phyloP scores from a whole-genome alignment of 1,140 invertebrate species.

The Drosophila repleta region DNA sequence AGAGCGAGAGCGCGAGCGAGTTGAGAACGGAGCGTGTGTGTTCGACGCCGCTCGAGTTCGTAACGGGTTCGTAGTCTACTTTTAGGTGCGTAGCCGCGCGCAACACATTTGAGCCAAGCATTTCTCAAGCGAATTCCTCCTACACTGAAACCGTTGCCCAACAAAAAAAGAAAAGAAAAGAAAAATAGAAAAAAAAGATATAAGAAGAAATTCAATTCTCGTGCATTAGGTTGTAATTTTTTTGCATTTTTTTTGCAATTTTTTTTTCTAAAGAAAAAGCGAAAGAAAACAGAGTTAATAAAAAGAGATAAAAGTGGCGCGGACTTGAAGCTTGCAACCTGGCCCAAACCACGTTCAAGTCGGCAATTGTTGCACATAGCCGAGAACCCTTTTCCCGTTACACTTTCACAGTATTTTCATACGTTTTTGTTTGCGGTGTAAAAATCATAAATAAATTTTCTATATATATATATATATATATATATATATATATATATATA shows the following conservation, averaged over 20 bases:
- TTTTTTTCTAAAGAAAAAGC: neutral
- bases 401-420: neutral
- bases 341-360: conserved; percentile 18
- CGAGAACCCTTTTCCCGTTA: conserved; percentile 14
- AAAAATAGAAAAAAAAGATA: neutral
- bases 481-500: neutral
- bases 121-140: conserved; percentile 34
- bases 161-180: neutral
- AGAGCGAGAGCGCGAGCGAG: conserved; percentile 1
- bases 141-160: conserved; percentile 24
- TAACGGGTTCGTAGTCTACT: conserved; percentile 76
- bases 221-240: conserved; percentile 8
- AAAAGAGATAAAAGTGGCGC: conserved; percentile 24
- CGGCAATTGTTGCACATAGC: conserved; percentile 56
- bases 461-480: neutral
- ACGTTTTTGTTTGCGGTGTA: conserved; percentile 20
- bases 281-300: neutral
- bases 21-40: conserved; percentile 15
- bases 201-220: neutral
- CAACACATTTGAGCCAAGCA: conserved; percentile 40
- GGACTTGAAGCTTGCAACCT: conserved; percentile 20
- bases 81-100: conserved; percentile 82
- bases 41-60: conserved; percentile 37
- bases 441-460: neutral
- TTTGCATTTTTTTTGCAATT: conserved; percentile 29